Evolutionary conservation across 2,888 invertebrate genomes (phyloP).

Genomic region (Thereva unica): DNA sequence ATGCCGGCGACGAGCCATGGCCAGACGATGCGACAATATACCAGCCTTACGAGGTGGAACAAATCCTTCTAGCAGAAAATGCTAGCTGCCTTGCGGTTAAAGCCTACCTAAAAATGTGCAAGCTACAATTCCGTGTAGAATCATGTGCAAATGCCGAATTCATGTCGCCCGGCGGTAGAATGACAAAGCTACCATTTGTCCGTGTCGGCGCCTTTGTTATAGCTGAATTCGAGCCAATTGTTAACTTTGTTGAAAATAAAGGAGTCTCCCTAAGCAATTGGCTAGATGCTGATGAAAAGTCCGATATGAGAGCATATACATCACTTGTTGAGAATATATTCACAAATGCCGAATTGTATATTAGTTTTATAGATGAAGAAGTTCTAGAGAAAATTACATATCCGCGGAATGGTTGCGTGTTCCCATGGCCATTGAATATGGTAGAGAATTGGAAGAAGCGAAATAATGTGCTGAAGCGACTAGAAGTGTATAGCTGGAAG

Average conservation of each 20-base stretch:
- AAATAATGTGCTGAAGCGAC: constrained; percentile 67
- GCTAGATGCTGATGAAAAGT: constrained; percentile 75
- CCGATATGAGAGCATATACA: constrained; percentile 93
- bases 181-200: constrained; percentile 81
- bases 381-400: constrained; percentile 83
- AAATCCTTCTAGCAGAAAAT: constrained; percentile 90
- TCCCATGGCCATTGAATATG: constrained; percentile 89
- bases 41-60: constrained; percentile 91
- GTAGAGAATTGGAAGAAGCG: constrained; percentile 80
- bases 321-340: constrained; percentile 86
- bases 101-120: constrained; percentile 91
- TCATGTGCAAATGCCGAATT: constrained; percentile 90
- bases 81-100: constrained; percentile 93
- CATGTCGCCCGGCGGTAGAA: constrained; percentile 89
- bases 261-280: constrained; percentile 74
- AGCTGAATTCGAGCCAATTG: constrained; percentile 89
- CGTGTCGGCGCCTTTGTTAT: constrained; percentile 87
- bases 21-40: constrained; percentile 83
- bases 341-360: constrained; percentile 87
- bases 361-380: constrained; percentile 82
- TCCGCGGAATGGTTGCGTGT: constrained; percentile 83
- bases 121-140: constrained; percentile 79
- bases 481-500: constrained; percentile 82
- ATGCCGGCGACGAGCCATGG: constrained; percentile 74
- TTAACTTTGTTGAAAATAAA: constrained; percentile 84